These are phyloP conservation scores for Polypedilum pembai DNA, from an alignment of 1,140 invertebrate genomes.

Conservation along the genomic window DNA sequence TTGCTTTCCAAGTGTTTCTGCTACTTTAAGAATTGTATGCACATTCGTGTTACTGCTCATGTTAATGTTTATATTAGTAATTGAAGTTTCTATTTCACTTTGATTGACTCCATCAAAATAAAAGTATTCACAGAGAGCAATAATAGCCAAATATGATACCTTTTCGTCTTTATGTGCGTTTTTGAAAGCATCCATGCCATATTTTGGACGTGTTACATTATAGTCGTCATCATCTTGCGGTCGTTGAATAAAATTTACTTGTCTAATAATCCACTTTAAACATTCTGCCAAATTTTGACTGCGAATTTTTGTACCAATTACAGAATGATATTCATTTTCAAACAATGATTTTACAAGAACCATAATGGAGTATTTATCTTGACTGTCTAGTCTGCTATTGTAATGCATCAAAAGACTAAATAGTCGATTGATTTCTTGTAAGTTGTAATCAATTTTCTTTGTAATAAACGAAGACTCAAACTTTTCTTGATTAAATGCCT, in stretches of 20 bases:
- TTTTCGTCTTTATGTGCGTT: neutral
- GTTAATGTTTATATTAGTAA: neutral
- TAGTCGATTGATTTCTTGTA: constrained; percentile 14
- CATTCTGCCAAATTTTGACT: constrained; percentile 42
- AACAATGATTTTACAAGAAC: neutral
- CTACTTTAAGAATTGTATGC: neutral
- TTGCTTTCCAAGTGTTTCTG: neutral
- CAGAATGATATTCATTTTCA: constrained; percentile 24
- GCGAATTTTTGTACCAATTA: constrained; percentile 35
- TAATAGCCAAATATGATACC: neutral
- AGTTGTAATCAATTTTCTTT: neutral
- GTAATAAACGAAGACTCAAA: constrained; percentile 29
- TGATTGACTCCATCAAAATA: neutral
- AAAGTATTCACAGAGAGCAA: neutral
- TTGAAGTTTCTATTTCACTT: neutral
- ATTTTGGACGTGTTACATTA: neutral
- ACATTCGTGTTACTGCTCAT: neutral
- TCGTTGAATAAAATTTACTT: neutral
- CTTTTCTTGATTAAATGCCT: constrained; percentile 7
- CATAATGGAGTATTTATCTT: neutral
- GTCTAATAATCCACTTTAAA: neutral
- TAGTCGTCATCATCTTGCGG: neutral
- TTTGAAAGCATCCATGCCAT: neutral
- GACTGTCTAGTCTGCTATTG: neutral
- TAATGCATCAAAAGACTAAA: neutral